Percentiles rank a stretch among this genome's conserved stretches.
Conservation (phyloP, 2,888 invertebrate species). For the Erebia aethiops region DNA sequence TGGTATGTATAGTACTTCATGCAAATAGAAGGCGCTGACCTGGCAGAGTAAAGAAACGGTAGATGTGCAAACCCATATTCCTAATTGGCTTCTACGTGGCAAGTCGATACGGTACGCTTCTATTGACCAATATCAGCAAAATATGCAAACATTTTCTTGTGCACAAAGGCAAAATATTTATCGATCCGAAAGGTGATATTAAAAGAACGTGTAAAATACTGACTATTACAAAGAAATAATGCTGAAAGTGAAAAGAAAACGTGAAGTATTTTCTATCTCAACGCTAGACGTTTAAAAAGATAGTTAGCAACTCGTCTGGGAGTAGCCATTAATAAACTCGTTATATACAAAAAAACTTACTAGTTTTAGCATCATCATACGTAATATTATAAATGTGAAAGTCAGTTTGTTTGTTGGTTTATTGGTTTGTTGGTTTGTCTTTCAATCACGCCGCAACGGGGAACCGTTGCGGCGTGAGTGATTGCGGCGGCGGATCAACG, state of each 20-base stretch:
- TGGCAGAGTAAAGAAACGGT: not conserved
- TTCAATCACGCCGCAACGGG: too few species aligned
- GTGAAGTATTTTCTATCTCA: not conserved
- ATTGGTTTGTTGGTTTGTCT: too few species aligned
- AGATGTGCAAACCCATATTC: conserved; percentile 4
- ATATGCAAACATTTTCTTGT: not conserved
- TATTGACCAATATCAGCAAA: not conserved
- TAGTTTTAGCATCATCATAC: too few species aligned
- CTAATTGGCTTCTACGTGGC: not conserved
- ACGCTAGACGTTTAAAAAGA: not conserved
- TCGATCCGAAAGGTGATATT: not conserved
- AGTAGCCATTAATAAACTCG: not conserved
- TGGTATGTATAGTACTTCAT: not conserved
- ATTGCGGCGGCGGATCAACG: too few species aligned
- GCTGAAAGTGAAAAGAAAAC: not conserved
- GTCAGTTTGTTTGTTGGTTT: too few species aligned
- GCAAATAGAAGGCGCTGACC: not conserved
- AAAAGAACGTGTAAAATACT: too few species aligned
- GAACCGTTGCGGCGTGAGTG: too few species aligned
- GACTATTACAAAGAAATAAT: too few species aligned
- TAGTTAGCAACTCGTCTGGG: not conserved
- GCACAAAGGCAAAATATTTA: not conserved
- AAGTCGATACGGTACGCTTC: not conserved
- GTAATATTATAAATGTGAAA: too few species aligned
- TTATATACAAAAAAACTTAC: too few species aligned